These are phyloP conservation scores for Actinopyga echinites DNA, from an alignment of 53 echinoderm and acorn worm genomes.

Conservation along the genomic window DNA sequence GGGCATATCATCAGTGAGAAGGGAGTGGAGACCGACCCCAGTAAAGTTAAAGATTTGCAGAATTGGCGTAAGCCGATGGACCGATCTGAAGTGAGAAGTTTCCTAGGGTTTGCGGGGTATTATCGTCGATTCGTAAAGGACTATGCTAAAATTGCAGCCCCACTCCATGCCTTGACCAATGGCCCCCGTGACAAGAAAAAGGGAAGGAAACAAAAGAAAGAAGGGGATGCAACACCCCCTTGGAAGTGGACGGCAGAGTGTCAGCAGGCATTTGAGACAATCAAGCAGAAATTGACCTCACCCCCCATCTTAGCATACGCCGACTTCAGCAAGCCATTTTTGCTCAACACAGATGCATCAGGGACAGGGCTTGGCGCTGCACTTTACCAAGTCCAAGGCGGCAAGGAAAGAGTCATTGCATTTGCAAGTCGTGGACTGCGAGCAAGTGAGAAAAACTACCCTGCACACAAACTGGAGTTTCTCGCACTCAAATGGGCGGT, in stretches of 20 bases:
- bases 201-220: background rate
- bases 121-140: constrained; percentile 60
- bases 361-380: background rate
- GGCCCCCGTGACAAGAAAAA: background rate
- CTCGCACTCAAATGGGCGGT: constrained; percentile 59
- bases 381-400: background rate
- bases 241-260: background rate
- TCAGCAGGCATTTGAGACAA: background rate
- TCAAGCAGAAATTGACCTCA: background rate
- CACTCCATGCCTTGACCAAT: constrained; percentile 41
- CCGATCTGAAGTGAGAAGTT: constrained; percentile 47
- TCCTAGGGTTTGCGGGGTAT: constrained; percentile 61
- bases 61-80: constrained; percentile 37
- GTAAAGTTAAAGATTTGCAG: constrained; percentile 22
- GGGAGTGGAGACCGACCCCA: constrained; percentile 63
- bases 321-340: background rate
- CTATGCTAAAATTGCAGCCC: constrained; percentile 49
- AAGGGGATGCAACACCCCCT: background rate
- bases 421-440: background rate
- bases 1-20: constrained; percentile 55
- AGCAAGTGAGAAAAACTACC: background rate
- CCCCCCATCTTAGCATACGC: background rate
- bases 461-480: constrained; percentile 42
- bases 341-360: background rate
- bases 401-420: background rate